Conservation (phyloP, 2,888 invertebrate genomes). For the Tachystola acroxantha region DNA sequence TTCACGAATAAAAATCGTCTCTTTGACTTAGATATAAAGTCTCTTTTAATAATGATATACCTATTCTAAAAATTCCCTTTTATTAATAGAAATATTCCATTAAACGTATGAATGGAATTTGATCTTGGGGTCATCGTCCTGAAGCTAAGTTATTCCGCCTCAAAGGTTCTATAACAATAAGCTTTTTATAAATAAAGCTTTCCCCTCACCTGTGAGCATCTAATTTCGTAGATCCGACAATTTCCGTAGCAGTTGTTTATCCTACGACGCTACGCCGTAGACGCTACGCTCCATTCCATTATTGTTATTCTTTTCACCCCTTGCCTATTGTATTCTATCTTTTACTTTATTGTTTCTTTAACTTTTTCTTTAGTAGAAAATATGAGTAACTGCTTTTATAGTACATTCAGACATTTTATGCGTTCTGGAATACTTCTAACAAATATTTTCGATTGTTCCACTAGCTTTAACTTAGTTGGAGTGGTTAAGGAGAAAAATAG, state of each 20-base stretch:
- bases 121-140: background rate
- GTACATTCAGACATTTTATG: too few species aligned
- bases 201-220: constrained; percentile 2
- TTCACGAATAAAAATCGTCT: too few species aligned
- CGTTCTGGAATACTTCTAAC: too few species aligned
- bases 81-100: too few species aligned
- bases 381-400: too few species aligned
- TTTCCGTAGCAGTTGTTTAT: constrained; percentile 54
- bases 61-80: too few species aligned
- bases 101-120: background rate
- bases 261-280: constrained; percentile 44
- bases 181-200: background rate
- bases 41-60: too few species aligned
- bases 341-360: constrained; percentile 12
- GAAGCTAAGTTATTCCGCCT: too few species aligned
- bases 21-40: too few species aligned
- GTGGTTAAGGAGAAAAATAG: too few species aligned
- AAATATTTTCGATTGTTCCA: too few species aligned
- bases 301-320: constrained; percentile 17
- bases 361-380: background rate
- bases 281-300: constrained; percentile 16
- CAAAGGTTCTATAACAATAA: background rate
- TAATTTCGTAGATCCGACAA: constrained; percentile 29
- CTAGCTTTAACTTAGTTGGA: too few species aligned
- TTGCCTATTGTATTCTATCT: constrained; percentile 10